Evolutionary conservation across 2,113 vertebrate species (phyloP).

Genomic region (Syngnathus scovelli): DNA sequence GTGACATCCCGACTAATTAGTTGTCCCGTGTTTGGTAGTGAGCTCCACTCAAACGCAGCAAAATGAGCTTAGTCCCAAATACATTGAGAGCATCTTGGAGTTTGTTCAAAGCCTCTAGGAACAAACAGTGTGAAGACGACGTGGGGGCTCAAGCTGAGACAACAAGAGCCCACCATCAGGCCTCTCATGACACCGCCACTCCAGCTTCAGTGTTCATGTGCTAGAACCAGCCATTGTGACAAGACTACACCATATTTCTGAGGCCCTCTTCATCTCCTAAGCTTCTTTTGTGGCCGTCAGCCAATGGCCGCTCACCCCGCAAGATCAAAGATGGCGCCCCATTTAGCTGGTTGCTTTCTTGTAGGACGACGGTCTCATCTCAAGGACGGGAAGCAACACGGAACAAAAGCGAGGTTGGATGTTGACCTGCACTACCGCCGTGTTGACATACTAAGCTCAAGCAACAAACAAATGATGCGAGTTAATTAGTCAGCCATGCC

Average conservation of each 20-base stretch:
- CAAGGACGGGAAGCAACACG: slow-evolving; percentile 45
- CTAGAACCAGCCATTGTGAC: slow-evolving; percentile 55
- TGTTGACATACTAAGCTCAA: slow-evolving; percentile 49
- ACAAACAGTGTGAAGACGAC: slow-evolving; percentile 52
- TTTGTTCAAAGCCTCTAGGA: slow-evolving; percentile 49
- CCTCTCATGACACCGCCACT: slow-evolving; percentile 54
- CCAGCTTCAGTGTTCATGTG: slow-evolving; percentile 49
- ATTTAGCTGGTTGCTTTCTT: slow-evolving; percentile 62
- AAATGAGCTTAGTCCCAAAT: slow-evolving; percentile 20
- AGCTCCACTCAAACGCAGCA: slow-evolving; percentile 21
- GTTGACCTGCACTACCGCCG: slow-evolving; percentile 48
- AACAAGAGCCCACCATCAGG: slow-evolving; percentile 46
- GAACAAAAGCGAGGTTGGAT: slow-evolving; percentile 41
- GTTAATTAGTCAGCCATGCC: background rate
- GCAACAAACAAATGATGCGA: background rate
- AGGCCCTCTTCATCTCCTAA: slow-evolving; percentile 60
- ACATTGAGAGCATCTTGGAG: slow-evolving; percentile 50
- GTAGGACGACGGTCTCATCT: slow-evolving; percentile 65
- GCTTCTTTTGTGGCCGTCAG: slow-evolving; percentile 66
- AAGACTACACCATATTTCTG: slow-evolving; percentile 63
- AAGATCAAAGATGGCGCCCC: slow-evolving; percentile 72
- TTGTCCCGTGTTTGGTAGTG: slow-evolving; percentile 24
- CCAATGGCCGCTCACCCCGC: slow-evolving; percentile 65
- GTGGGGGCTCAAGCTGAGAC: slow-evolving; percentile 23
- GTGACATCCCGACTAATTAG: slow-evolving; percentile 9